Evolutionary conservation across 2,888 invertebrate species (phyloP), one percentile per base, ranked within the genome.

Genomic region (Quadroppia sp.): DNA sequence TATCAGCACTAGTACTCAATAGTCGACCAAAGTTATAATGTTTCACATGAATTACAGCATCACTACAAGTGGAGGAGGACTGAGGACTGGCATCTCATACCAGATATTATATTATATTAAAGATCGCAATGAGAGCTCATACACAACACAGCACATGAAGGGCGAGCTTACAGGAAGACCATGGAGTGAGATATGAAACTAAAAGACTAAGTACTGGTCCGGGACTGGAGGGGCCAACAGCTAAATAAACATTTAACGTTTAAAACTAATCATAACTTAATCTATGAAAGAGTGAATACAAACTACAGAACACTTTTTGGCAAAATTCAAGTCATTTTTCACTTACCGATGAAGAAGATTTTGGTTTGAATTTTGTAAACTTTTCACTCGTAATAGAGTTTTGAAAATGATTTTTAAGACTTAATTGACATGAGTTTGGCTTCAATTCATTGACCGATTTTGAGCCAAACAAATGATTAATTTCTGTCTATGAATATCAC

Each of bases 11-110:
- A 9, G 6, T 67, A n/a, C n/a, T n/a, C n/a, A n/a, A n/a, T n/a
- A n/a, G n/a, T 20, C 40, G 67, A 4, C 67, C 40, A 67, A 20
- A 67, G 67, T 67, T 67, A 67, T 67, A 67, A 67, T 67, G 67
- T 67, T 67, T 40, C 67, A 67, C n/a, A n/a, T n/a, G 40, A 36
- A 67, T 67, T 67, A 67, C 67, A 67, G 67, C 67, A 67, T 67
- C 40, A 67, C 40, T 67, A 67, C 67, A 67, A 67, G 67, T 67
- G 67, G 67, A 67, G 67, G 67, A 67, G 67, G 59, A 59, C 59
- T 36, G 36, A n/a, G 36, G 11, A 36, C 36, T 59, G 32, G 28
- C 9, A 59, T 59, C 59, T 59, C 59, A 59, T 15, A 15, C 30
- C 28, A 20, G 23, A 30, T n/a, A n/a, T n/a, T n/a, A n/a, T n/a